phyloP scores from a whole-genome alignment of 1,140 invertebrate genomes.

The Carposina sasakii region DNA sequence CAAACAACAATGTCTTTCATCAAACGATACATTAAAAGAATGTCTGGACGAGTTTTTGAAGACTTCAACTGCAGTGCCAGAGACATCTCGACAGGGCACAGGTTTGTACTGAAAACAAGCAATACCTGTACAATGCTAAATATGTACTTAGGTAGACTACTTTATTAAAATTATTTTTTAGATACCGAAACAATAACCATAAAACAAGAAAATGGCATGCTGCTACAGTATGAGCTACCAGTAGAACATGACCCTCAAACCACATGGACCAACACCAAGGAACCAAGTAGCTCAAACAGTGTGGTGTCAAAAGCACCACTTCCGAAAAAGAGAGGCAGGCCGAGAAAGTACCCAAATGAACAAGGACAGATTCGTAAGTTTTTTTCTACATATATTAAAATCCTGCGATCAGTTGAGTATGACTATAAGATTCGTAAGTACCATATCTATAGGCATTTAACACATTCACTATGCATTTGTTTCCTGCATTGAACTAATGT shows the following conservation, averaged over 20 bases:
- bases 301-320: slow-evolving; percentile 58
- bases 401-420: no score
- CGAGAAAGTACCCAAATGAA: slow-evolving; percentile 67
- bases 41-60: slow-evolving; percentile 65
- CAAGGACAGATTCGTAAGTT: slow-evolving; percentile 61
- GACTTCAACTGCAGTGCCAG: slow-evolving; percentile 34
- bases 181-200: slow-evolving; percentile 66
- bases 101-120: no score
- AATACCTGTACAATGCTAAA: not conserved
- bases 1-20: slow-evolving; percentile 65
- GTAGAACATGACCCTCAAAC: slow-evolving; percentile 59
- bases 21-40: slow-evolving; percentile 66
- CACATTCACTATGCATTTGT: no score
- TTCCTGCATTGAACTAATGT: no score
- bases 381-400: no score
- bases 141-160: not conserved
- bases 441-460: no score
- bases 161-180: slow-evolving; percentile 26
- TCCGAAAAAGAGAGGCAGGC: slow-evolving; percentile 54
- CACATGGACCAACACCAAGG: slow-evolving; percentile 47
- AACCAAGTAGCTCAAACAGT: slow-evolving; percentile 37
- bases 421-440: no score
- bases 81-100: no score
- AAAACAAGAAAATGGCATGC: slow-evolving; percentile 67
- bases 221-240: slow-evolving; percentile 66